Conservation (phyloP, 2,113 vertebrate genomes). For the Nothoprocta perdicaria region DNA sequence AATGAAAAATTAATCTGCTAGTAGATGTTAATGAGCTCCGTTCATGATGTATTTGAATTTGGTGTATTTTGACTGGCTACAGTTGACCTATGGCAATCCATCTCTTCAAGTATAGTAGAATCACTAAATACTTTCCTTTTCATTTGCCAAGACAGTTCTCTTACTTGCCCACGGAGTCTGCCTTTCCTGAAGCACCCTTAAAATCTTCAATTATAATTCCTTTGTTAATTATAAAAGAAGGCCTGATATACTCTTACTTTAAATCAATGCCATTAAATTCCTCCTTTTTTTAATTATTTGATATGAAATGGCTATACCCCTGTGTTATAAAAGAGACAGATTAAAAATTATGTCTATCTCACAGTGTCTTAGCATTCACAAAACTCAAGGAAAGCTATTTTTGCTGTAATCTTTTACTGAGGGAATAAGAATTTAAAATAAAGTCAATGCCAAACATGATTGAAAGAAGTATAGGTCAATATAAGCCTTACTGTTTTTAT, state of each 20-base stretch:
- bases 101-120: background rate
- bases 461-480: slow-evolving; percentile 31
- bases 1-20: background rate
- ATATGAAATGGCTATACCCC: slow-evolving; percentile 20
- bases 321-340: background rate
- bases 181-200: slow-evolving; percentile 46
- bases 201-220: slow-evolving; percentile 10
- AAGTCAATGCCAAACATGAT: slow-evolving; percentile 28
- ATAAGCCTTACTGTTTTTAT: slow-evolving; percentile 18
- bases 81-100: background rate
- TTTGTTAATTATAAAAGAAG: slow-evolving; percentile 19
- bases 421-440: slow-evolving; percentile 52
- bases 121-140: background rate
- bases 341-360: slow-evolving; percentile 50
- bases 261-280: background rate
- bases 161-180: background rate
- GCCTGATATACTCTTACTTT: slow-evolving; percentile 12
- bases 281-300: slow-evolving; percentile 8
- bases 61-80: background rate
- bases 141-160: background rate
- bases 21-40: background rate
- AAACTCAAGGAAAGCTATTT: slow-evolving; percentile 56
- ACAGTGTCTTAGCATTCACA: slow-evolving; percentile 10
- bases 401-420: slow-evolving; percentile 12
- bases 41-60: background rate